These are phyloP conservation scores for Corapipo altera DNA, from an alignment of 2,113 vertebrate species.

Conservation along the genomic window DNA sequence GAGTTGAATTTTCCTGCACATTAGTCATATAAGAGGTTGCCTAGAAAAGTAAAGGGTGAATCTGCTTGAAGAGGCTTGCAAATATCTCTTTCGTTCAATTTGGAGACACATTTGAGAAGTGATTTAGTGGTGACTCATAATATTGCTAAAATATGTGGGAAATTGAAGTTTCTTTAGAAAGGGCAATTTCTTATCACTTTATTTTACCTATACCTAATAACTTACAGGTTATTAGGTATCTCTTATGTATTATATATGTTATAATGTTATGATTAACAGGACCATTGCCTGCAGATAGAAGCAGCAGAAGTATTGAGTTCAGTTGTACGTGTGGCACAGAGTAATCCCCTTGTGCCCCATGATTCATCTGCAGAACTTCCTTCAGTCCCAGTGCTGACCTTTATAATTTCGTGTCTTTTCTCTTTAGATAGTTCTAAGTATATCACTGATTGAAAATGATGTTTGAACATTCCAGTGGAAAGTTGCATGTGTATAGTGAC, in stretches of 20 bases:
- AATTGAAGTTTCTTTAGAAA: neutral
- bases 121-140: neutral
- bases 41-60: neutral
- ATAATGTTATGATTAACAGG: neutral
- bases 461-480: neutral
- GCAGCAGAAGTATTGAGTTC: neutral
- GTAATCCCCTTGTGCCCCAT: neutral
- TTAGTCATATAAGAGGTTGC: neutral
- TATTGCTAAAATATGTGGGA: neutral
- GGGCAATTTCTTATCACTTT: neutral
- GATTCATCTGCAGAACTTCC: neutral
- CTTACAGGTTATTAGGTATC: neutral
- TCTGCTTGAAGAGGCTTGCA: neutral
- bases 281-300: neutral
- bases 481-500: neutral
- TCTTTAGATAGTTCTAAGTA: neutral
- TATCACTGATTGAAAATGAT: neutral
- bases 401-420: fast-evolving
- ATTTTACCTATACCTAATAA: neutral
- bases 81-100: neutral
- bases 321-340: neutral
- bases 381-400: neutral
- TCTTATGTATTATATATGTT: neutral
- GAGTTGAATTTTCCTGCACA: neutral
- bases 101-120: neutral